Conservation (phyloP, 2,797 vertebrate species). For the Tragopan temminckii region DNA sequence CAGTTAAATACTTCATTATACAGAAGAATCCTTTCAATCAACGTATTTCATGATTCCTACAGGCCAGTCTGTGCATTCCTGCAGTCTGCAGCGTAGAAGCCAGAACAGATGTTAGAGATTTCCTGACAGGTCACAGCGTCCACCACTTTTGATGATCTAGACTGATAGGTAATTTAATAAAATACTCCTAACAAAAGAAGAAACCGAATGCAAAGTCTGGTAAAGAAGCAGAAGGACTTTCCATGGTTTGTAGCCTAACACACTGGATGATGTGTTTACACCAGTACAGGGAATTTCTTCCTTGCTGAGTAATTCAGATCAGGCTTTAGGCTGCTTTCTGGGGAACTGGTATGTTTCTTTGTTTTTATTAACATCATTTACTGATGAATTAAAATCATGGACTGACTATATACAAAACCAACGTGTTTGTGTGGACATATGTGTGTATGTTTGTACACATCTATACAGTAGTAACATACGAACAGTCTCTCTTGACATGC, state of each 20-base stretch:
- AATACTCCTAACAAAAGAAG: conserved; percentile 13
- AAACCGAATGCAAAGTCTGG: conserved; percentile 12
- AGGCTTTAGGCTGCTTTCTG: neutral
- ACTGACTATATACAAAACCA: neutral
- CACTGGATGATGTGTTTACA: neutral
- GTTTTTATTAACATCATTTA: neutral
- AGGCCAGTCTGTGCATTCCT: neutral
- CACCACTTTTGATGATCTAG: neutral
- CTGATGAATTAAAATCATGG: neutral
- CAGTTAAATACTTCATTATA: neutral
- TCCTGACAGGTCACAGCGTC: conserved; percentile 11
- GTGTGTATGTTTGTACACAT: fast-evolving
- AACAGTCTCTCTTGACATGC: neutral
- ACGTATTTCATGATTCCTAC: neutral
- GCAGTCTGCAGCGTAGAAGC: neutral
- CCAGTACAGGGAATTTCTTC: neutral
- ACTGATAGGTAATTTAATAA: conserved; percentile 40
- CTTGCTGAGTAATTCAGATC: conserved; percentile 15
- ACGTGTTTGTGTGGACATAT: neutral
- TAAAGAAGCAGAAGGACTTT: neutral
- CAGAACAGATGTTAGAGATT: conserved; percentile 1
- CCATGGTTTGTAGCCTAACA: neutral
- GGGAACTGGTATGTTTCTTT: neutral
- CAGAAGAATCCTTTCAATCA: neutral
- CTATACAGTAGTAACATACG: neutral